Evolutionary conservation across 2,797 vertebrate species (phyloP).

Genomic region (Falco columbarius): DNA sequence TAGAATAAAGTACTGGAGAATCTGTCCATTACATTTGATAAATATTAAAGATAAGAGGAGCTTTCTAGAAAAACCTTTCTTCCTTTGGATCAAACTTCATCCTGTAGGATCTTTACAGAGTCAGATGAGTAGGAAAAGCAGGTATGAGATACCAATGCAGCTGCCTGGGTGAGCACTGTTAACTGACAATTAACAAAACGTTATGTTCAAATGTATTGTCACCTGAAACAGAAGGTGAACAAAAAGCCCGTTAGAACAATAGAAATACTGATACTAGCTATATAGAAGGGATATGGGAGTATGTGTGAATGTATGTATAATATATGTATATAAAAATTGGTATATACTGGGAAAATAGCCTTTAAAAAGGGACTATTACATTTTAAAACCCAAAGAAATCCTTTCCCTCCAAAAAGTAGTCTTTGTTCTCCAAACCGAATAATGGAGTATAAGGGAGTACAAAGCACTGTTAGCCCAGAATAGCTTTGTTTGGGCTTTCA

Average conservation of each 20-base stretch:
- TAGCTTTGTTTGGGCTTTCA: slow-evolving; percentile 39
- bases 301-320: not conserved
- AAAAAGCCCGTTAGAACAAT: not conserved
- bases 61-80: not conserved
- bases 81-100: not conserved
- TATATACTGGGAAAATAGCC: not conserved
- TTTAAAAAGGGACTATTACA: not conserved
- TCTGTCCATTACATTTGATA: not conserved
- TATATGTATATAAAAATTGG: not conserved
- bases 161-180: not conserved
- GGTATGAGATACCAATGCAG: not conserved
- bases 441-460: not conserved
- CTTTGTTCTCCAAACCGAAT: slow-evolving; percentile 9
- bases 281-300: not conserved
- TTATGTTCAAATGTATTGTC: not conserved
- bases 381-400: not conserved
- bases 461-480: not conserved
- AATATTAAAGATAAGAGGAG: not conserved
- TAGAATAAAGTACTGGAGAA: not conserved
- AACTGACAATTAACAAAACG: not conserved
- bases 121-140: not conserved
- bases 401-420: not conserved
- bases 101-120: not conserved
- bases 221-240: not conserved
- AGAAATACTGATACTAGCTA: not conserved